Percentiles rank a stretch among this genome's conserved stretches.
Conservation (phyloP, 2,113 vertebrate species). For the Ciconia boyciana region DNA sequence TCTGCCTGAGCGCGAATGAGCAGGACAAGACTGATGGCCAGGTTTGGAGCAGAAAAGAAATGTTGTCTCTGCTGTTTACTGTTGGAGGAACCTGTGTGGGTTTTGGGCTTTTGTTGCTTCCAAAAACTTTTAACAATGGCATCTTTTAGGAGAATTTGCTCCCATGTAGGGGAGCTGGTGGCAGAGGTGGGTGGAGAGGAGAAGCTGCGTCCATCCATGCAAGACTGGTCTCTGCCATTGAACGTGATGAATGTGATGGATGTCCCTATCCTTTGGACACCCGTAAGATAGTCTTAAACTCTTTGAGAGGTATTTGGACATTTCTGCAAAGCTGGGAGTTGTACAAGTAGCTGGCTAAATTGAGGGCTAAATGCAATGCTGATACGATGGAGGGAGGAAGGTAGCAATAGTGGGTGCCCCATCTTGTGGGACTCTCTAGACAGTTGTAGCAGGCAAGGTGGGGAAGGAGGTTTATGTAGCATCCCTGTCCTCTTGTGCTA, state of each 20-base stretch:
- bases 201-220: neutral
- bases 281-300: neutral
- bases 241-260: neutral
- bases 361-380: neutral
- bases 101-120: neutral
- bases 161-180: neutral
- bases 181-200: neutral
- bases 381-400: neutral
- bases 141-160: neutral
- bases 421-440: neutral
- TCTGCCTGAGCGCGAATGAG: neutral
- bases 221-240: neutral
- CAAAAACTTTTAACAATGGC: neutral
- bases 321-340: neutral
- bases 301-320: neutral
- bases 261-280: neutral
- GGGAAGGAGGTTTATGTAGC: neutral
- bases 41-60: neutral
- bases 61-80: neutral
- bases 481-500: neutral
- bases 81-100: neutral
- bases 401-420: neutral
- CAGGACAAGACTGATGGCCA: neutral
- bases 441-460: neutral
- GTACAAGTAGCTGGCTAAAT: neutral